Conservation (phyloP, 2,797 vertebrate genomes). For the Lagocephalus sceleratus region DNA sequence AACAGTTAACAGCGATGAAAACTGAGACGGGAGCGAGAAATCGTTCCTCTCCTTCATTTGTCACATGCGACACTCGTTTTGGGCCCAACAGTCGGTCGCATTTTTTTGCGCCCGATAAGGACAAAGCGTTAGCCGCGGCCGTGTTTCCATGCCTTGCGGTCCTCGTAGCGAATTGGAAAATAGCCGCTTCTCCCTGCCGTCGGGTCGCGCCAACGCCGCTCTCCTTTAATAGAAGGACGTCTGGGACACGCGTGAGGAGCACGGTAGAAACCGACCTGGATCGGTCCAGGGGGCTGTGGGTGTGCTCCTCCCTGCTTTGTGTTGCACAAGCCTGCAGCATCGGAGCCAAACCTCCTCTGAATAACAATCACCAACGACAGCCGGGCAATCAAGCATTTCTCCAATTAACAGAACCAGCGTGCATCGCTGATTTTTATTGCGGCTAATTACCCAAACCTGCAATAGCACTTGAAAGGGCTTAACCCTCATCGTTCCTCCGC, state of each 20-base stretch:
- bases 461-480: conserved; percentile 27
- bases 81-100: no score
- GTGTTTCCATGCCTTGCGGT: conserved; percentile 19
- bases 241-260: no score
- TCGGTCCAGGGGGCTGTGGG: no score
- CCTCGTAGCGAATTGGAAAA: conserved; percentile 33
- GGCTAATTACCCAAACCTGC: conserved; percentile 25
- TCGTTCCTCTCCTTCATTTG: not conserved
- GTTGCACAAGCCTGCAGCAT: no score
- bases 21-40: no score
- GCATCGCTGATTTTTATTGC: conserved; percentile 40
- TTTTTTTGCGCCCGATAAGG: not conserved
- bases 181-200: conserved; percentile 27
- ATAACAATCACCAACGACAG: conserved; percentile 2
- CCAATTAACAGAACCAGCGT: conserved; percentile 13
- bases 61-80: not conserved
- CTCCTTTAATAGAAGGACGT: no score
- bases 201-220: no score
- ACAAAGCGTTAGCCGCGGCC: conserved; percentile 8
- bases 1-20: no score
- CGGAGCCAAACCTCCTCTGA: conserved; percentile 1
- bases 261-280: no score
- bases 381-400: conserved; percentile 10
- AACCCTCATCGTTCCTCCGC: conserved; percentile 17
- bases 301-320: no score